Conservation (phyloP, 2,797 vertebrate genomes). For the Lerista edwardsae region DNA sequence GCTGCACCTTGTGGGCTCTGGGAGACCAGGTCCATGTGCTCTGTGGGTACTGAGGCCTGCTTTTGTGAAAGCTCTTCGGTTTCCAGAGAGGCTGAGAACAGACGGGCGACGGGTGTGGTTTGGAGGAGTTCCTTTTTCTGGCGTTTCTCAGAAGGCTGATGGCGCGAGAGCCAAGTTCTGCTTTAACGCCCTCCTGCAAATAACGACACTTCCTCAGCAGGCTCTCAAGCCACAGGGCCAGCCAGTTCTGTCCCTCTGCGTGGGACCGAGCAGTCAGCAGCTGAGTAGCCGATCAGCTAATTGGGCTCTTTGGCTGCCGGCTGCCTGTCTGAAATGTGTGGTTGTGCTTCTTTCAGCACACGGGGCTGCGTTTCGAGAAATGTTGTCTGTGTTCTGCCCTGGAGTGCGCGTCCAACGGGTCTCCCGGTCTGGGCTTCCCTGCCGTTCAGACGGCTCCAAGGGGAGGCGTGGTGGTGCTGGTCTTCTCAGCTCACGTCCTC, state of each 20-base stretch:
- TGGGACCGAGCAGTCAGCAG: neutral
- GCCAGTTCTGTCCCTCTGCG: neutral
- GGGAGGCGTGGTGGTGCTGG: neutral
- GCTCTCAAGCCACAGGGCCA: no score
- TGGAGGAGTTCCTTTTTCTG: neutral
- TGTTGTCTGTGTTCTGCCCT: no score
- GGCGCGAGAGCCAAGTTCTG: neutral
- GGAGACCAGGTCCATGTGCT: neutral
- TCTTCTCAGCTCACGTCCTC: no score
- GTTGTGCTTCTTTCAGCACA: neutral
- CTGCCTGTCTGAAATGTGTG: neutral
- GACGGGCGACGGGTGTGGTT: neutral
- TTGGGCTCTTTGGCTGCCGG: no score
- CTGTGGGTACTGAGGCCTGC: neutral
- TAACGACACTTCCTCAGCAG: neutral
- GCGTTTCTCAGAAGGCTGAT: neutral
- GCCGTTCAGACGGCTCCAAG: neutral
- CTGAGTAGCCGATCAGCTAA: no score
- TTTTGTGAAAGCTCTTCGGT: neutral
- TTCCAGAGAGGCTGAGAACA: neutral
- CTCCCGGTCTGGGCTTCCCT: neutral
- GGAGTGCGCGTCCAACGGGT: no score
- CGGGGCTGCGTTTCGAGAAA: neutral
- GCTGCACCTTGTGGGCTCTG: neutral
- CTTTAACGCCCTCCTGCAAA: neutral